A percentile compares a stretch with the other conserved stretches of the same genome.
Evolutionary conservation across 1,140 invertebrate species (phyloP).

Genomic region (Aphaenogaster floridana): DNA sequence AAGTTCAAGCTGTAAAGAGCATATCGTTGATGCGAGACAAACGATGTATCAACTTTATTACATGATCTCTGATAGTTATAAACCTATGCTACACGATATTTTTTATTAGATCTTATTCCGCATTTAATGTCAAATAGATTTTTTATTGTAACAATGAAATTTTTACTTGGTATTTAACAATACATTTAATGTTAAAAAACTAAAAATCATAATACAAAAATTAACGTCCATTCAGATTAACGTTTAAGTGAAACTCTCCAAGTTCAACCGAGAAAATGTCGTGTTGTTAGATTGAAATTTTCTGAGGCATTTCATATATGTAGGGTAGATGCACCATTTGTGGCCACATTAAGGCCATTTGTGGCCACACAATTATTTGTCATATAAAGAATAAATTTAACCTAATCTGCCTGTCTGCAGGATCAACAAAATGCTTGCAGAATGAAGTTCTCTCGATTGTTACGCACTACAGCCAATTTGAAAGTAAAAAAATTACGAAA

Average conservation of each 20-base stretch:
- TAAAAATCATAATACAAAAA: background rate
- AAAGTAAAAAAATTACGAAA: too few species aligned
- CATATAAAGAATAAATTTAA: too few species aligned
- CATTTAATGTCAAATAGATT: background rate
- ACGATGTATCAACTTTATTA: slow-evolving; percentile 14
- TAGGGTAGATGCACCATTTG: too few species aligned
- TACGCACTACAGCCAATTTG: too few species aligned
- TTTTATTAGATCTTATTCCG: slow-evolving; percentile 16
- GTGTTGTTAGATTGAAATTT: background rate
- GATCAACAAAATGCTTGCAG: too few species aligned
- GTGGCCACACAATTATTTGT: too few species aligned
- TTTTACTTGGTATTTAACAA: background rate
- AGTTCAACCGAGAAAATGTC: background rate
- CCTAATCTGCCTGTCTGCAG: too few species aligned
- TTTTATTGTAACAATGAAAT: background rate
- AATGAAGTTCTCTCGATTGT: too few species aligned
- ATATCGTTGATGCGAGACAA: background rate
- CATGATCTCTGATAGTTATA: background rate
- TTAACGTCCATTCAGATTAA: background rate
- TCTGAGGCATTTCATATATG: background rate
- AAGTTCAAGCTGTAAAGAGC: background rate
- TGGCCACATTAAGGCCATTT: too few species aligned
- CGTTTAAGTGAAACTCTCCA: background rate
- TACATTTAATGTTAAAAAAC: background rate
- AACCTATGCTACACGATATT: background rate